These are phyloP conservation scores for Macrophya annulata DNA, from an alignment of 2,888 invertebrate genomes.

Conservation along the genomic window DNA sequence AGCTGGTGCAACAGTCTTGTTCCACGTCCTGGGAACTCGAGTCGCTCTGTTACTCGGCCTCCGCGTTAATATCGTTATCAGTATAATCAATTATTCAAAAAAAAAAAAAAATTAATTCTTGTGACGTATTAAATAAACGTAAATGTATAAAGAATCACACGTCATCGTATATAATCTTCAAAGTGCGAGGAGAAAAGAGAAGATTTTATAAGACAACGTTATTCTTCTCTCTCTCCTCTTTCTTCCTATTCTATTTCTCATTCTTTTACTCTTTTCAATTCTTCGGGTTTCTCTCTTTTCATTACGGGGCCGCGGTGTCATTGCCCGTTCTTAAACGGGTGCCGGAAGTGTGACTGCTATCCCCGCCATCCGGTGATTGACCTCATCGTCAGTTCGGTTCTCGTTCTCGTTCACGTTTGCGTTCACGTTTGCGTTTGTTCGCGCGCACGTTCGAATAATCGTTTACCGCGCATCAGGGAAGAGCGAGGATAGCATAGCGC, in stretches of 20 bases:
- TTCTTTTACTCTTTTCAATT: background rate
- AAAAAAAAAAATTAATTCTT: too few relatives aligned
- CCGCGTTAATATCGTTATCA: constrained; percentile 6
- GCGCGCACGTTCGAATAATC: constrained; percentile 11
- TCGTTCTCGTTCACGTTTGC: background rate
- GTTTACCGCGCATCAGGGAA: constrained; percentile 33
- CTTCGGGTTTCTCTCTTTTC: background rate
- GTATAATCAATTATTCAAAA: background rate
- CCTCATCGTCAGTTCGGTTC: constrained; percentile 39
- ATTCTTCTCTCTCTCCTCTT: background rate
- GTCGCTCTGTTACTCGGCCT: constrained; percentile 31
- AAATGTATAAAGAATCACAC: background rate
- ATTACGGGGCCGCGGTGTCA: constrained; percentile 30
- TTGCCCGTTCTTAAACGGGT: constrained; percentile 47
- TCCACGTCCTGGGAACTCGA: constrained; percentile 54
- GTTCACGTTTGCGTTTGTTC: constrained; percentile 36
- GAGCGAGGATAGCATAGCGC: constrained; percentile 65
- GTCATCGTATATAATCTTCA: background rate
- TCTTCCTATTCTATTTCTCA: background rate
- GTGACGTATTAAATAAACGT: background rate
- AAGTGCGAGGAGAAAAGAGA: background rate
- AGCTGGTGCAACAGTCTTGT: constrained; percentile 48
- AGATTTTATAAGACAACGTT: background rate
- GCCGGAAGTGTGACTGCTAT: constrained; percentile 48
- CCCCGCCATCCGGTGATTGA: constrained; percentile 46